Conservation (phyloP, 2,113 vertebrate species). For the Alexandromys fortis region DNA sequence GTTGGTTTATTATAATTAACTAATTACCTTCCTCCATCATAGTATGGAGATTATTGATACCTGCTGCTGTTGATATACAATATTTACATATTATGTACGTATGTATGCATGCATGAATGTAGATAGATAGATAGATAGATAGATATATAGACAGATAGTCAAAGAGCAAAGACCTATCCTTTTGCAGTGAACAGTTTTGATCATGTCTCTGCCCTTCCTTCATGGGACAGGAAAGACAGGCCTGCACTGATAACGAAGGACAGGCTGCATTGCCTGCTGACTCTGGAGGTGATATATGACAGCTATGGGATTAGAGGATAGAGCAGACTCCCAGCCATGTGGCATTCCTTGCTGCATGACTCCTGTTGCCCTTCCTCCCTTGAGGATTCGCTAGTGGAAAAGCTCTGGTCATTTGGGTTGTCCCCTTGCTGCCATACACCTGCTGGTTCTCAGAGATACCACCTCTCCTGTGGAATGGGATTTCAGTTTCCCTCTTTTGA, state of each 20-base stretch:
- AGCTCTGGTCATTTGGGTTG: not conserved
- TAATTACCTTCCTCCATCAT: too few species aligned
- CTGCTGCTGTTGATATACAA: not conserved
- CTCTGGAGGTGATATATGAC: not conserved
- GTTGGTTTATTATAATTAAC: too few species aligned
- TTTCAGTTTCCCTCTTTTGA: not conserved
- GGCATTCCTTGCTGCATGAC: rapidly evolving
- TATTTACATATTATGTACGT: not conserved
- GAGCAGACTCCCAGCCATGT: not conserved
- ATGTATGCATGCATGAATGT: not conserved
- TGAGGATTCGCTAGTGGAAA: not conserved
- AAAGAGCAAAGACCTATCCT: not conserved
- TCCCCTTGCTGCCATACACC: not conserved
- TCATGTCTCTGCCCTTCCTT: not conserved
- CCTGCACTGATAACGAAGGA: not conserved
- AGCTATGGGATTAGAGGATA: not conserved
- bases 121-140: too few species aligned
- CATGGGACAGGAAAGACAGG: not conserved
- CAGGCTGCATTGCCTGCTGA: not conserved
- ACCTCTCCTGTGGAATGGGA: not conserved
- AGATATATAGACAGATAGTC: not conserved
- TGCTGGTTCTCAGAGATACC: not conserved
- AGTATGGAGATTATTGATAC: not conserved
- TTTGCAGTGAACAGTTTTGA: not conserved
- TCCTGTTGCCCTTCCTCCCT: not conserved